Evolutionary conservation across 1,140 invertebrate genomes (phyloP), one percentile per base, ranked within the genome.

Genomic region (Neodiprion fabricii): DNA sequence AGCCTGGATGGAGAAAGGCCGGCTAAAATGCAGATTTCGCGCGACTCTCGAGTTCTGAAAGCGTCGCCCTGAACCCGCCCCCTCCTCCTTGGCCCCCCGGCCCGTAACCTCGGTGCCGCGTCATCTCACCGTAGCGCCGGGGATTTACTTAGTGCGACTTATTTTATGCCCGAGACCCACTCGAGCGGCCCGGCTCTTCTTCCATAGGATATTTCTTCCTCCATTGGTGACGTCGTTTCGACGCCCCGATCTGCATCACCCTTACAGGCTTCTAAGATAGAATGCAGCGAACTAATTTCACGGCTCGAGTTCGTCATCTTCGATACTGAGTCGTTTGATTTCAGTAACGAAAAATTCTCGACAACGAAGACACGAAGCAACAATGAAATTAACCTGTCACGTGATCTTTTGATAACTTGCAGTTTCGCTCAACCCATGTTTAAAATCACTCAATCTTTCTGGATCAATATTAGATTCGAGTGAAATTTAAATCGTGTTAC

Each of bases 1-100:
- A 80, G 67, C 67, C 21, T 23, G 79, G 80, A 81, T 81, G 79
- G 80, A 85, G 53, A 9, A 61, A 82, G 79, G 81, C 83, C 86
- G 84, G 72, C 82, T 86, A 83, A 87, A 88, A 88, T 88, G 86
- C 85, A 88, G 86, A 88, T 88, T 88, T 84, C 80, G 74, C 78
- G 80, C 78, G 81, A 82, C 79, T 84, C 83, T 83, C 80, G 77
- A 82, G 81, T 75, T 81, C 81, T 77, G 79, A 79, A 81, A 83
- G 80, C 80, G 73, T 74, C 80, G 79, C 80, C 67, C 53, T 17
- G 72, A 75, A 74, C 76, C 74, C 53, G 69, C 65, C 74, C 76
- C 69, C 76, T 79, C 76, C 79, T 81, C 75, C 81, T 78, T 67
- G 76, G 68, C 53, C 17, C 50, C 72, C 74, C 76, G 74, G 78